Evolutionary conservation across 2,888 invertebrate species (phyloP).

Genomic region (Xestoiulus laeticollis): DNA sequence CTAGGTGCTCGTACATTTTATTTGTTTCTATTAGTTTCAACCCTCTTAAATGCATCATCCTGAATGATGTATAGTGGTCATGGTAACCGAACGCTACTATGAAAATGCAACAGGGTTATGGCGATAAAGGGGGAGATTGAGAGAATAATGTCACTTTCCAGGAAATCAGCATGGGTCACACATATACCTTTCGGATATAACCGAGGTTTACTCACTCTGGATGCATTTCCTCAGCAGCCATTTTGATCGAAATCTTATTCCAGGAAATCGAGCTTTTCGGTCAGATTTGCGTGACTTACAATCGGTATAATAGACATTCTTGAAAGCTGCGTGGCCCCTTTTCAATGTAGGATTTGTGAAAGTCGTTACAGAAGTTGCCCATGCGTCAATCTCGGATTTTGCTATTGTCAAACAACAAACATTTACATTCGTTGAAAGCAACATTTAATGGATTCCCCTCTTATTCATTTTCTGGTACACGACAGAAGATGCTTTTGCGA

Average conservation of each 20-base stretch:
- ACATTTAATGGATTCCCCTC: slow-evolving; percentile 24
- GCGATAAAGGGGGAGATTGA: not conserved
- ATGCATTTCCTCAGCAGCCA: not conserved
- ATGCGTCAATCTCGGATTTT: slow-evolving; percentile 25
- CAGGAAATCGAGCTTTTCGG: slow-evolving; percentile 38
- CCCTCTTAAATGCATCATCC: no score
- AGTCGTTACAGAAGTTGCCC: not conserved
- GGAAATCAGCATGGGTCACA: slow-evolving; percentile 17
- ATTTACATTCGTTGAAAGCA: slow-evolving; percentile 43
- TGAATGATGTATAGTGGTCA: not conserved
- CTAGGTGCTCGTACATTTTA: no score
- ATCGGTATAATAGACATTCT: not conserved
- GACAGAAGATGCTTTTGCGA: not conserved
- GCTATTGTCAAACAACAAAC: slow-evolving; percentile 24
- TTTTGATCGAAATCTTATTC: not conserved
- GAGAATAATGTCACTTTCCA: not conserved
- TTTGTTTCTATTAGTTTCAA: no score
- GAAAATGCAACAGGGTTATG: not conserved
- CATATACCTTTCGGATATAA: not conserved
- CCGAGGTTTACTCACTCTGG: not conserved
- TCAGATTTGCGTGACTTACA: slow-evolving; percentile 27
- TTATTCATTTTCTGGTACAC: not conserved
- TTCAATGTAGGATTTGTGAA: slow-evolving; percentile 11
- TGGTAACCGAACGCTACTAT: not conserved
- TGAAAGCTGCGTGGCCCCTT: slow-evolving; percentile 1